A percentile compares a stretch with the other conserved stretches of the same genome.
phyloP scores from a whole-genome alignment of 2,888 invertebrate species.

The Cantharis flavilabris region DNA sequence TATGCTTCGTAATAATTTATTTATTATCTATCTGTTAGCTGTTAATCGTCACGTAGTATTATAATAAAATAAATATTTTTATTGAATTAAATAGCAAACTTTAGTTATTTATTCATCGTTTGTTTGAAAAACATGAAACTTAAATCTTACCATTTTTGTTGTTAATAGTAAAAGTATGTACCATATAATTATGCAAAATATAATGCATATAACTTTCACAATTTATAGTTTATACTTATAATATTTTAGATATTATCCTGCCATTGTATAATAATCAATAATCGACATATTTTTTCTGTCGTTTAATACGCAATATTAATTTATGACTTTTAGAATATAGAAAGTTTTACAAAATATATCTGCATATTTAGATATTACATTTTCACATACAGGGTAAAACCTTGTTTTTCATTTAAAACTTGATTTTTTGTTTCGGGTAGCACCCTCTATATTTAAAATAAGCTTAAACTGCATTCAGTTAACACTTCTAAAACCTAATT shows the following conservation, averaged over 20 bases:
- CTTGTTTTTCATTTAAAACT: no score
- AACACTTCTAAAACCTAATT: no score
- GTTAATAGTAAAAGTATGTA: background rate
- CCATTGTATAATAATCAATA: background rate
- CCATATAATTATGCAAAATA: background rate
- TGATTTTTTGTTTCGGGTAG: no score
- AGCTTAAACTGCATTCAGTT: no score
- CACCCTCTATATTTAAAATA: no score
- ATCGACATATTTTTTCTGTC: background rate
- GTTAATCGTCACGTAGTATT: background rate
- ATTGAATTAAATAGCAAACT: background rate
- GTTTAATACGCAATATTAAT: background rate
- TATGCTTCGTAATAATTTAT: conserved; percentile 30
- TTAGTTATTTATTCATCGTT: background rate
- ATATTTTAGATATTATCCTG: background rate
- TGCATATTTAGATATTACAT: background rate
- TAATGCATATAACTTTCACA: background rate
- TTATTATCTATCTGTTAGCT: conserved; percentile 30
- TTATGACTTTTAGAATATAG: background rate
- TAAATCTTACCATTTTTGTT: background rate
- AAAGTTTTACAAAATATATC: background rate
- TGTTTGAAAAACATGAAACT: background rate
- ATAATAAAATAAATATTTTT: background rate
- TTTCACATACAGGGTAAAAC: background rate
- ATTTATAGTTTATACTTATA: background rate